Base-by-base conservation (phyloP, 2,888 invertebrate species). In the Eupithecia subumbrata region DNA sequence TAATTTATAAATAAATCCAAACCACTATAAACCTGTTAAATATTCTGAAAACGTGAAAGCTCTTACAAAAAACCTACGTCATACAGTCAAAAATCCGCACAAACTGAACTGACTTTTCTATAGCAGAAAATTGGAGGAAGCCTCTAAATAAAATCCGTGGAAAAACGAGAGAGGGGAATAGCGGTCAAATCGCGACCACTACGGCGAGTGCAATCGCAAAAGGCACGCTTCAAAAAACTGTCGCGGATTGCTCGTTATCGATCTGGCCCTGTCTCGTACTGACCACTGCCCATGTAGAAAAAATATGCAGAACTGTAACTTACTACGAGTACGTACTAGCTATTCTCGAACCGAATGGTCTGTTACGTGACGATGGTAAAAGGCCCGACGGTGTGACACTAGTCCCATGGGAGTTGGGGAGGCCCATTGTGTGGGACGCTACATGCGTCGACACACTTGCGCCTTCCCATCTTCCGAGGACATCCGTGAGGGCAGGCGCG, bases 201-300 rank as follows among this genome's bases (percentile, higher is more conserved):
- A 74, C 73, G 75, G 71, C 69, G 76, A 67, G 72, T 69, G 78
- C 78, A 78, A 78, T 78, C 76, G 74, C 76, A 72, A 79, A 78
- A 79, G 77, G 74, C 75, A 76, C 76, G 76, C 80, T 80, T 81
- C 81, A 80, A 79, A 85, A 87, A 86, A 84, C 77, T 86, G 88
- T 84, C 88, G 80, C 83, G 83, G 85, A 86, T 87, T 81, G 83
- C 76, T 82, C 82, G 76, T 78, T 87, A 89, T 89, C 84, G 89
- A 89, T 87, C 86, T 80, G 83, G 76, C 56, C 74, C 78, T 82
- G 84, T 84, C 76, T 79, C 81, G 76, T 80, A 75, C 76, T 74
- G 79, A 78, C 81, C 80, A 69, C 76, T 77, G 75, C 43, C 75
- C 34, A 40, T 40, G 66, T 71, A 75, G 40, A 63, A 34, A 64